Base-by-base conservation (phyloP, 2,888 invertebrate species). In the Cecidostiba fungosa region DNA sequence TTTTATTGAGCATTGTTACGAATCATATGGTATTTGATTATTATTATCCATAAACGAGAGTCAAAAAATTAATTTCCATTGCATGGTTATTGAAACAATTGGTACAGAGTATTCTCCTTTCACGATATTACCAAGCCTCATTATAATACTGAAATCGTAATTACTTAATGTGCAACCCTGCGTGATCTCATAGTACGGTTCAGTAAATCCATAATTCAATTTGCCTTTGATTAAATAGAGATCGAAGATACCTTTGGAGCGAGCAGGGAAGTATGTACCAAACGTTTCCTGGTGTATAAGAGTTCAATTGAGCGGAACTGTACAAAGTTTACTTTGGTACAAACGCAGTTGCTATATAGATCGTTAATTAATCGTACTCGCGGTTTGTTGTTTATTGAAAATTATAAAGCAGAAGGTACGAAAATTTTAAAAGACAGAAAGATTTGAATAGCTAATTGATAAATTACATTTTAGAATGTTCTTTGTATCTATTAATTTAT, bases 151-250 rank as follows among this genome's bases (percentile, higher is more conserved):
- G 59, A 77, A 77, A 26, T 29, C 19, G 23, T 77, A 14, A 77
- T 77, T 77, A 36, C n/a, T n/a, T 32, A 50, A 77, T 29, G 50
- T 16, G 26, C 32, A 10, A 29, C 8, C 2, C 16, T 29, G 50
- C 23, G 12, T 26, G 26, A 12, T 32, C 32, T 4, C 19, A 32
- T 32, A 16, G 14, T 50, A 77, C 54, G 82, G 54, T 32, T 39
- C 69, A 77, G n/a, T 32, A 69, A 47, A 47, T 77, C 19, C 50
- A 50, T 82, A 82, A 82, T 82, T 82, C 77, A 77, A 76, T 82
- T 82, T 29, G 50, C 82, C 43, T 77, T 77, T 43, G 69, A 82
- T 82, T 77, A 72, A 69, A 77, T 29, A 54, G 76, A 82, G 82
- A 82, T 82, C 66, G 70, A 69, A 82, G 77, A 82, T 77, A 82